These are phyloP conservation scores for Percopsis omiscomaycus DNA, from an alignment of 2,797 vertebrate species.

Conservation along the genomic window DNA sequence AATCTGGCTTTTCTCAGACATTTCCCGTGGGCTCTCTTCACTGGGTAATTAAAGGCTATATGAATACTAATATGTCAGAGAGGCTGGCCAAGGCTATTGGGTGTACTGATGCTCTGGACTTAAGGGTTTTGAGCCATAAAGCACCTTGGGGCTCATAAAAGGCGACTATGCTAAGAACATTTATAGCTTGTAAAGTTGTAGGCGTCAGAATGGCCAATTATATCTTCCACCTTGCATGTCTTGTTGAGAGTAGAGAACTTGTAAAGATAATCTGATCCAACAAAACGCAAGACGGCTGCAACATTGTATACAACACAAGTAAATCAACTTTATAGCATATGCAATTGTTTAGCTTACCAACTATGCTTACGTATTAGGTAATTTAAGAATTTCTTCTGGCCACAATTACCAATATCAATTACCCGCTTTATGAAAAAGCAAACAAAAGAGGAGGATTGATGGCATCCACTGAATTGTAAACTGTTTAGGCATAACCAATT, in stretches of 20 bases:
- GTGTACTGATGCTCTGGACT: constrained; percentile 21
- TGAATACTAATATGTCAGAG: constrained; percentile 47
- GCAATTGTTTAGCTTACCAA: no score
- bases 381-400: no score
- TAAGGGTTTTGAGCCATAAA: constrained; percentile 31
- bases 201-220: constrained; percentile 54
- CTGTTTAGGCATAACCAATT: no score
- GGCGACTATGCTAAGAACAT: constrained; percentile 34
- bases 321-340: no score
- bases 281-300: background rate
- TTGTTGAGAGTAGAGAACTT: constrained; percentile 16
- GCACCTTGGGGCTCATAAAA: constrained; percentile 30
- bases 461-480: no score
- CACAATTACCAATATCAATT: no score
- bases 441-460: no score
- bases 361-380: no score
- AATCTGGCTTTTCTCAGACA: constrained; percentile 18
- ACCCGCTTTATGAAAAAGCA: no score
- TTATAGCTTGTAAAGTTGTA: constrained; percentile 46
- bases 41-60: constrained; percentile 49
- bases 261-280: constrained; percentile 7
- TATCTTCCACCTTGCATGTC: constrained; percentile 30
- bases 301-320: no score
- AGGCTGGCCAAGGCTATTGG: constrained; percentile 15
- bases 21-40: constrained; percentile 16